Conservation (phyloP, 2,113 vertebrate genomes). For the Vidua macroura region DNA sequence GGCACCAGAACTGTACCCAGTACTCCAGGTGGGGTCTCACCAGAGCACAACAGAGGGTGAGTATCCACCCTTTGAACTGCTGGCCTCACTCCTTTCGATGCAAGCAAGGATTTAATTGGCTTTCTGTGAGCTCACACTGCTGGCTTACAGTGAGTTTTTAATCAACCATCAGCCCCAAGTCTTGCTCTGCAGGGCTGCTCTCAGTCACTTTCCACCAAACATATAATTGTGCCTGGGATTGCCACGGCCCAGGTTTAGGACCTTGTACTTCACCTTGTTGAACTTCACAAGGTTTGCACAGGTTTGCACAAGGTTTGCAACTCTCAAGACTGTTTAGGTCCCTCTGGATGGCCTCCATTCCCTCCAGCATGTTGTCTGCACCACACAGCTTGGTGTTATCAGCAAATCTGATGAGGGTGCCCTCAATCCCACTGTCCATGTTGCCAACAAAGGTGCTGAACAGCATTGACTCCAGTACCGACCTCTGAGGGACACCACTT, state of each 20-base stretch:
- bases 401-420: background rate
- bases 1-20: background rate
- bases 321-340: background rate
- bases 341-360: background rate
- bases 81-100: background rate
- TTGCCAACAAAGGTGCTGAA: background rate
- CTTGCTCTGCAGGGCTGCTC: background rate
- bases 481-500: background rate
- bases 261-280: no score
- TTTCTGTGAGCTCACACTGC: background rate
- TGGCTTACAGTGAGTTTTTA: background rate
- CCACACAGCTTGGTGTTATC: background rate
- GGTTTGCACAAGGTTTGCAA: background rate
- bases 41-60: background rate
- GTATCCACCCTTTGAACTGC: no score
- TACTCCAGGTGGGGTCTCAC: background rate
- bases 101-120: background rate
- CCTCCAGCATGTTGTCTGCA: background rate
- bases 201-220: background rate
- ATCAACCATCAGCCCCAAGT: no score
- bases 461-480: rapidly evolving
- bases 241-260: rapidly evolving
- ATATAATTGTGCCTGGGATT: background rate
- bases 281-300: background rate
- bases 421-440: background rate